Percentiles rank a stretch among this genome's conserved stretches.
These are phyloP conservation scores for Ptychochromis oligacanthus DNA, from an alignment of 2,113 vertebrate species.

Conservation along the genomic window DNA sequence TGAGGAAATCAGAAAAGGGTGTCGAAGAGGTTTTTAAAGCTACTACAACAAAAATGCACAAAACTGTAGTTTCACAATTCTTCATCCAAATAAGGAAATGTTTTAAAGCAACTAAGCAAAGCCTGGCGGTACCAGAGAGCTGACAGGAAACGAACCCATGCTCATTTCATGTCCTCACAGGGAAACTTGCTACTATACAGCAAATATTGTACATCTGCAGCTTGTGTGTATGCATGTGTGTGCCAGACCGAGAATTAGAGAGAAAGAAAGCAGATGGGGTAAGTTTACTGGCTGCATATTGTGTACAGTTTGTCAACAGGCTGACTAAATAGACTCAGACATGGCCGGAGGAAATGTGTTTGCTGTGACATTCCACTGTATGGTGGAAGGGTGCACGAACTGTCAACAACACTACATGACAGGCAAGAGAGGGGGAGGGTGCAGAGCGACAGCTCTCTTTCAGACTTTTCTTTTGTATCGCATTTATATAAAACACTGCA, in stretches of 20 bases:
- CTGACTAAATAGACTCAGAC: conserved; percentile 76
- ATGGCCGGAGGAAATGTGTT: conserved; percentile 72
- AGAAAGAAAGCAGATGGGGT: conserved; percentile 70
- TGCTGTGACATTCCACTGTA: conserved; percentile 75
- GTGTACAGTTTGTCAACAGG: conserved; percentile 76
- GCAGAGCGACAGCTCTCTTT: conserved; percentile 11
- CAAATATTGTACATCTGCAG: conserved; percentile 60
- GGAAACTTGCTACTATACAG: conserved; percentile 37
- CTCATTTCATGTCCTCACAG: conserved; percentile 26
- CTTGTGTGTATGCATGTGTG: conserved; percentile 34
- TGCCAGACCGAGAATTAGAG: conserved; percentile 27
- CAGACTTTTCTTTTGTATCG: conserved; percentile 11
- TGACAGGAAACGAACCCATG: conserved; percentile 13
- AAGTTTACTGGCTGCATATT: conserved; percentile 70
- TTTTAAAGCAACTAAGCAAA: conserved; percentile 8
- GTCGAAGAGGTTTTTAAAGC: conserved; percentile 47
- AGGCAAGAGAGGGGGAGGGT: conserved; percentile 27
- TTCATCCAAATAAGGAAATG: conserved; percentile 60
- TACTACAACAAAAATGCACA: conserved; percentile 53
- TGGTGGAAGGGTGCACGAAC: conserved; percentile 44
- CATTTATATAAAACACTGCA: conserved; percentile 6
- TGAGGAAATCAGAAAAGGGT: conserved; percentile 65
- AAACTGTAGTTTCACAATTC: conserved; percentile 41
- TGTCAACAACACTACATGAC: conserved; percentile 59
- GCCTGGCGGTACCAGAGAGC: conserved; percentile 5